Percentiles rank a stretch among this genome's conserved stretches.
These are phyloP conservation scores for Lucinisca nassula DNA, from an alignment of 2,888 invertebrate genomes.

Conservation along the genomic window DNA sequence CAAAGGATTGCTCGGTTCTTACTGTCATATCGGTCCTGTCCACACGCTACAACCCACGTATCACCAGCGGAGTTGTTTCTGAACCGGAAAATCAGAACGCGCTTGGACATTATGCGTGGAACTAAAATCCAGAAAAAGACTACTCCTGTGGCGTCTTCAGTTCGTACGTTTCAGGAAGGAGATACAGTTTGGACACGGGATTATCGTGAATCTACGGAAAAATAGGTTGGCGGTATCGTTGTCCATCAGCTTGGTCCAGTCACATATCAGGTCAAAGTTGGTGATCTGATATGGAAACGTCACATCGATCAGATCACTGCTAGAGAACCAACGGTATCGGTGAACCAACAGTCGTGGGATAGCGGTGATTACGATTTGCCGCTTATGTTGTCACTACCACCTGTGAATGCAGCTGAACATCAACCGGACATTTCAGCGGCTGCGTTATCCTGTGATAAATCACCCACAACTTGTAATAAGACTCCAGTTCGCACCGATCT, in stretches of 20 bases:
- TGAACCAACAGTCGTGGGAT: background rate
- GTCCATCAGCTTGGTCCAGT: constrained; percentile 1
- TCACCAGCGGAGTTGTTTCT: constrained; percentile 2
- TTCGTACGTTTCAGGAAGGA: background rate
- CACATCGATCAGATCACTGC: background rate
- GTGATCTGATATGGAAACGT: constrained; percentile 13
- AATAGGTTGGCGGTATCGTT: background rate
- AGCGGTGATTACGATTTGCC: background rate
- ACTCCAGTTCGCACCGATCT: background rate
- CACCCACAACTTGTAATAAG: background rate
- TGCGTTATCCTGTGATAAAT: background rate
- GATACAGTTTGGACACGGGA: background rate
- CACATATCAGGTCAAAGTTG: constrained; percentile 4
- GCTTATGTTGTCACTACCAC: background rate
- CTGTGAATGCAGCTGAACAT: background rate
- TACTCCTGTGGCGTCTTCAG: background rate
- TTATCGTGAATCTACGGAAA: background rate
- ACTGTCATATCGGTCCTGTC: background rate
- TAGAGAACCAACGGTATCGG: background rate
- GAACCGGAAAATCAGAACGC: background rate
- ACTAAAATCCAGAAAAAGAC: background rate
- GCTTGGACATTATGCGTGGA: background rate
- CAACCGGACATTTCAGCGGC: background rate
- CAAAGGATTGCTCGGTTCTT: background rate
- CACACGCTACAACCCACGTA: background rate